A percentile compares a stretch with the other conserved stretches of the same genome.
Conservation (phyloP, 2,888 invertebrate species). For the Keiferia lycopersicella region DNA sequence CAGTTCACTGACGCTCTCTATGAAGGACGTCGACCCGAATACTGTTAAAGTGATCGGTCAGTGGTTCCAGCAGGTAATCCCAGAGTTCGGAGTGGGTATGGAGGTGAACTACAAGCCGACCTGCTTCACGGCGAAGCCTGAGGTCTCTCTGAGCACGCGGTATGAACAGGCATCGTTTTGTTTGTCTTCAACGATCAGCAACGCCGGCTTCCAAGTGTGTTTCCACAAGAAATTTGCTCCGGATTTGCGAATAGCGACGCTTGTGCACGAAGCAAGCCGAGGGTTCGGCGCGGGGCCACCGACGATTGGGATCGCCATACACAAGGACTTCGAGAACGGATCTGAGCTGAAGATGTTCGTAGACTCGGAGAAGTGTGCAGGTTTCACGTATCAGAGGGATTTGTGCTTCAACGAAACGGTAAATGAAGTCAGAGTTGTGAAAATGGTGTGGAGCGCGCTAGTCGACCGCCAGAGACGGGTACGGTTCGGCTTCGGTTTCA, state of each 20-base stretch:
- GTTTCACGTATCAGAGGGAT: conserved; percentile 69
- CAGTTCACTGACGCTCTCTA: conserved; percentile 55
- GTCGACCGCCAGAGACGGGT: conserved; percentile 67
- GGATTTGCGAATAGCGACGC: conserved; percentile 63
- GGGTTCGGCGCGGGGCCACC: conserved; percentile 42
- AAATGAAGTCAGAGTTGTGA: conserved; percentile 60
- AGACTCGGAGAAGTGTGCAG: conserved; percentile 69
- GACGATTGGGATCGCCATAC: conserved; percentile 61
- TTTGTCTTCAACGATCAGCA: conserved; percentile 63
- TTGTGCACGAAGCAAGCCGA: conserved; percentile 57
- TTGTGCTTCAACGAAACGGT: conserved; percentile 58
- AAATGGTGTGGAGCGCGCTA: conserved; percentile 62
- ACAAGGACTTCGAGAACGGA: conserved; percentile 61
- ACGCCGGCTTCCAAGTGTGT: conserved; percentile 64
- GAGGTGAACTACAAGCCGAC: conserved; percentile 63
- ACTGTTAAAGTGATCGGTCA: conserved; percentile 63
- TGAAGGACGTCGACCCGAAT: conserved; percentile 67
- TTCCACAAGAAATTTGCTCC: conserved; percentile 63
- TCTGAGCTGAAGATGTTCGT: conserved; percentile 71
- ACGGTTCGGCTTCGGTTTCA: conserved; percentile 68
- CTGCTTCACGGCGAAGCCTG: conserved; percentile 51
- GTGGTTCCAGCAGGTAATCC: conserved; percentile 62
- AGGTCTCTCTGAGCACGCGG: conserved; percentile 64
- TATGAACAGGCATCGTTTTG: conserved; percentile 57
- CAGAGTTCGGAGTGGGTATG: conserved; percentile 61